Evolutionary conservation across 1,140 invertebrate species (phyloP), one percentile per base, ranked within the genome.

Genomic region (Muscidifurax raptorellus): DNA sequence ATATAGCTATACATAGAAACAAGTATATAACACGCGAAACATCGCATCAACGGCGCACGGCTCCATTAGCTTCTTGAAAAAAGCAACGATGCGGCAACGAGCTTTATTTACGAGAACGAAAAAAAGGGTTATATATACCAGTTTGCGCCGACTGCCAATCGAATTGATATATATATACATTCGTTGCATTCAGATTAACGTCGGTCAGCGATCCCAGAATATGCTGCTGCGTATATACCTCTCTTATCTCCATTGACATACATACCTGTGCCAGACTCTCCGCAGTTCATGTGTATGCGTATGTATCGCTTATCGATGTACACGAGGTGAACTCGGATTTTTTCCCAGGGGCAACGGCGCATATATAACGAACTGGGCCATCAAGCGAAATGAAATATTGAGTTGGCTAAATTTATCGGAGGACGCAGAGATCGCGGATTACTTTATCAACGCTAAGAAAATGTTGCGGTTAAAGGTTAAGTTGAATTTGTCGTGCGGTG

Each of bases 11-110:
- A 7, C n/a, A 59, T 59, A 59, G 0, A 59, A n/a, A n/a, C 52
- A 5, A 4, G 18, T n/a, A n/a, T n/a, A n/a, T 59, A 59, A 1
- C 52, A 22, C 4, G 27, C 71, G 47, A 74, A 75, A 64, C 30
- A 52, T 25, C 52, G 22, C 30, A 52, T 59, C n/a, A 18, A 22
- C 22, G 25, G 32, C 22, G 69, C 28, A 22, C 28, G n/a, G 59
- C 76, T 83, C 32, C 67, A 52, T 83, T 78, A 78, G 25, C 4
- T 76, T 15, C 81, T 75, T 67, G 27, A 59, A 76, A 78, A 66
- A 12, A 13, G 10, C 27, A 69, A 15, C 47, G 76, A 44, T n/a
- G 47, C 32, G 18, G 80, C 6, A 52, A 27, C 22, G 36, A 32
- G 30, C 27, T 71, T 81, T 76, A 66, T 82, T 82, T 82, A 66